Evolutionary conservation across 1,140 invertebrate species (phyloP).

Genomic region (Pogonomyrmex californicus): DNA sequence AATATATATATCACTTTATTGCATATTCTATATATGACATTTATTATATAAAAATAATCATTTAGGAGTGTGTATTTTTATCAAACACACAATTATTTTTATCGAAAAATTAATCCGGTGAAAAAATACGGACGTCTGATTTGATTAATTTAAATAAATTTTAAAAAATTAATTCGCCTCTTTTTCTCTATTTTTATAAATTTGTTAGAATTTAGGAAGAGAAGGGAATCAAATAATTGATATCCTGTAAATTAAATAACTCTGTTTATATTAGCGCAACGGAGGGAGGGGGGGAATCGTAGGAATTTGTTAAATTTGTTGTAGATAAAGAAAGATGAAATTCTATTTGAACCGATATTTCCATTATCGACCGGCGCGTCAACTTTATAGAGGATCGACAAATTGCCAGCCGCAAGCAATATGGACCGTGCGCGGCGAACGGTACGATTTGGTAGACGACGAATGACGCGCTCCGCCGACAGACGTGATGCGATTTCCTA

Average conservation of each 20-base stretch:
- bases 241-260: background rate
- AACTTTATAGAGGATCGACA: slow-evolving; percentile 37
- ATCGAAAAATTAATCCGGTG: background rate
- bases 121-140: background rate
- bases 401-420: slow-evolving; percentile 40
- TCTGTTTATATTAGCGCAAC: background rate
- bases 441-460: slow-evolving; percentile 38
- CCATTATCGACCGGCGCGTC: slow-evolving; percentile 36
- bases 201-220: background rate
- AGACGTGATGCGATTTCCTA: slow-evolving; percentile 55
- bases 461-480: slow-evolving; percentile 41
- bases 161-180: background rate
- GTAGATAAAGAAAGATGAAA: background rate
- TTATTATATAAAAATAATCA: background rate
- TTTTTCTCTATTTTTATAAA: background rate
- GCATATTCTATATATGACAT: background rate
- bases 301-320: background rate
- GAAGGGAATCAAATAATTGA: background rate
- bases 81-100: background rate
- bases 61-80: background rate
- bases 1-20: slow-evolving; percentile 33
- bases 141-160: background rate
- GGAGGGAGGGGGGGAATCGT: background rate
- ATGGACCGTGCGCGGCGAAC: slow-evolving; percentile 2
- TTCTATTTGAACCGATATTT: slow-evolving; percentile 25